A percentile compares a stretch with the other conserved stretches of the same genome.
phyloP scores from a whole-genome alignment of 2,888 invertebrate species.

The Philereme transversata region DNA sequence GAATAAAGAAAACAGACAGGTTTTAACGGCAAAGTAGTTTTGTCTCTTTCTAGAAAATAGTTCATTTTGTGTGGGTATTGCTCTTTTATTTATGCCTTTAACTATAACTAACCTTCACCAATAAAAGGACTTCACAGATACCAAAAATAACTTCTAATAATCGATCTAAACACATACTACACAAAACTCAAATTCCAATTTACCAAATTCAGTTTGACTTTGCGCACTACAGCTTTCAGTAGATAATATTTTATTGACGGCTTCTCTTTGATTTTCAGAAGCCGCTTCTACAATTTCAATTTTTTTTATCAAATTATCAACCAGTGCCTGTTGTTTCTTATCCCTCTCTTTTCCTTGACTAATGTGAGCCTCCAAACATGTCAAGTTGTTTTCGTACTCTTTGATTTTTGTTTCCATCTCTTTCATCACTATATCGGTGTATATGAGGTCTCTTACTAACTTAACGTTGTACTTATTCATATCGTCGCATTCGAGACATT shows the following conservation, averaged over 20 bases:
- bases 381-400: slow-evolving; percentile 61
- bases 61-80: too few relatives aligned
- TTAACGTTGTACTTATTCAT: slow-evolving; percentile 46
- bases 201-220: slow-evolving; percentile 57
- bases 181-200: slow-evolving; percentile 31
- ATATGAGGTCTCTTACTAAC: slow-evolving; percentile 55
- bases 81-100: too few relatives aligned
- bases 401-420: slow-evolving; percentile 57
- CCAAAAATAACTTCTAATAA: slow-evolving; percentile 11
- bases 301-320: slow-evolving; percentile 55
- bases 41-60: too few relatives aligned
- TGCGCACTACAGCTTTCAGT: slow-evolving; percentile 47
- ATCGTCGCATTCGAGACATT: slow-evolving; percentile 61
- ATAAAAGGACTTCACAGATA: slow-evolving; percentile 21
- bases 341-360: slow-evolving; percentile 59
- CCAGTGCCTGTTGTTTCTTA: slow-evolving; percentile 46
- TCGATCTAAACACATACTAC: slow-evolving; percentile 36
- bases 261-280: slow-evolving; percentile 52
- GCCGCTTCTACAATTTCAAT: slow-evolving; percentile 53
- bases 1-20: too few relatives aligned
- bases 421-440: slow-evolving; percentile 44
- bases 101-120: not conserved
- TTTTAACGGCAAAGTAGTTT: too few relatives aligned
- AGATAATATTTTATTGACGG: slow-evolving; percentile 47
- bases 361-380: slow-evolving; percentile 52